Conservation (phyloP, 1,140 invertebrate species). For the Drosophila bifasciata region DNA sequence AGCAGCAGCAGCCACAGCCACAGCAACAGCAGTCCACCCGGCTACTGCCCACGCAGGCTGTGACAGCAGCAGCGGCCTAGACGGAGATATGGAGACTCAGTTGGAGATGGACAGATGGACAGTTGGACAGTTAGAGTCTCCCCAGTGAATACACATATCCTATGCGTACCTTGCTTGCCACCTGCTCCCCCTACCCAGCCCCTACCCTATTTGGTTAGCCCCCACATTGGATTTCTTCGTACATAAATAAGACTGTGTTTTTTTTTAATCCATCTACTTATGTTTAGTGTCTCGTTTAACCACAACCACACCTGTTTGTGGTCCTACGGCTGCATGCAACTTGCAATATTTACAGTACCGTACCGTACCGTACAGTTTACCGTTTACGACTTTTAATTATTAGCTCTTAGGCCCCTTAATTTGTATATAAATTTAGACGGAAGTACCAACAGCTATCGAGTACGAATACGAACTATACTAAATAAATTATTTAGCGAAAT, state of each 20-base stretch:
- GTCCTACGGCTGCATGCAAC: constrained; percentile 18
- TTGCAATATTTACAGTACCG: constrained; percentile 33
- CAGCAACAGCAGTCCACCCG: constrained; percentile 37
- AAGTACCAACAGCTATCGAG: constrained; percentile 21
- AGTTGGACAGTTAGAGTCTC: not conserved
- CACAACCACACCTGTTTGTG: constrained; percentile 26
- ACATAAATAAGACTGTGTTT: constrained; percentile 79
- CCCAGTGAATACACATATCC: constrained; percentile 63
- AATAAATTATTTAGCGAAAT: constrained; percentile 77
- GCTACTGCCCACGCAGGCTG: constrained; percentile 35
- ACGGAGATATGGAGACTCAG: not conserved
- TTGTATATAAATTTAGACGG: constrained; percentile 64
- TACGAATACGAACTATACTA: constrained; percentile 36
- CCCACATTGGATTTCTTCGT: constrained; percentile 48
- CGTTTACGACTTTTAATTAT: constrained; percentile 36
- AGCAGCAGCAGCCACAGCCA: constrained; percentile 69
- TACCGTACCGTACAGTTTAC: not conserved
- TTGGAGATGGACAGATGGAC: not conserved
- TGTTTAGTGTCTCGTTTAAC: constrained; percentile 36
- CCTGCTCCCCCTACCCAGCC: constrained; percentile 8
- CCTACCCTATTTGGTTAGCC: constrained; percentile 15
- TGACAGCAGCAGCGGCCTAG: constrained; percentile 26
- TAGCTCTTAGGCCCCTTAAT: constrained; percentile 59
- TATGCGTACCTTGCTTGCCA: constrained; percentile 57
- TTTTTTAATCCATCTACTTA: constrained; percentile 54